Evolutionary conservation across 2,113 vertebrate species (phyloP).

Genomic region (Chascanopsetta lugubris): DNA sequence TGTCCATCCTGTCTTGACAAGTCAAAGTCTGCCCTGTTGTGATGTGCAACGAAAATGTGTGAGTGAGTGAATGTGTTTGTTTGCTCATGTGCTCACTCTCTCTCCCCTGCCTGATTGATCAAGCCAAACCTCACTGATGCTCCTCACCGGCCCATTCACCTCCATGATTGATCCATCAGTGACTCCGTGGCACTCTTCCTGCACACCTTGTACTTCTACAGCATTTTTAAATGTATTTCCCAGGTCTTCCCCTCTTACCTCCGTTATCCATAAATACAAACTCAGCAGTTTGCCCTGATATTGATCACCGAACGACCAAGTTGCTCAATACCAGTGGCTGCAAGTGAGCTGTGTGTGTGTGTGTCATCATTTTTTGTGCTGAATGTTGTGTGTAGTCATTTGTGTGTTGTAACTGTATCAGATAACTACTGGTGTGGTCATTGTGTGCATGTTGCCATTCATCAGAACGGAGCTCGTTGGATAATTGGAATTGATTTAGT

Average conservation of each 20-base stretch:
- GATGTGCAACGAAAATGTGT: no score
- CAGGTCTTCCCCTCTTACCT: not conserved
- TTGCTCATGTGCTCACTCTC: not conserved
- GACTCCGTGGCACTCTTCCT: slow-evolving; percentile 33
- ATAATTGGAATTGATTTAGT: slow-evolving; percentile 92
- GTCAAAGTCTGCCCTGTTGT: not conserved
- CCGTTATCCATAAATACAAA: slow-evolving; percentile 31
- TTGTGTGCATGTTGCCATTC: slow-evolving; percentile 33
- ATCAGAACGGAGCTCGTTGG: slow-evolving; percentile 80
- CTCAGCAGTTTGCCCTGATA: slow-evolving; percentile 43
- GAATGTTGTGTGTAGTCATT: slow-evolving; percentile 48
- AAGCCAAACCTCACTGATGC: slow-evolving; percentile 37
- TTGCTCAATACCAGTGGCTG: slow-evolving; percentile 17
- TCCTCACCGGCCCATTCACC: slow-evolving; percentile 32
- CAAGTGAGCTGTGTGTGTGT: slow-evolving; percentile 21
- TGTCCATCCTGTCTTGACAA: not conserved
- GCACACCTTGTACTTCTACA: slow-evolving; percentile 30
- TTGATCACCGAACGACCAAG: slow-evolving; percentile 39
- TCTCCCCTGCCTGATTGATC: slow-evolving; percentile 39
- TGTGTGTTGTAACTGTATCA: slow-evolving; percentile 57
- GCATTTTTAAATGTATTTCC: slow-evolving; percentile 25
- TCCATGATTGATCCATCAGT: slow-evolving; percentile 21
- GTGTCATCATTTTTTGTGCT: slow-evolving; percentile 38
- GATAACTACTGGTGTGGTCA: slow-evolving; percentile 47
- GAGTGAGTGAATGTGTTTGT: not conserved